Percentiles rank a stretch among this genome's conserved stretches.
Evolutionary conservation across 2,888 invertebrate genomes (phyloP).

Genomic region (Nebria brevicollis): DNA sequence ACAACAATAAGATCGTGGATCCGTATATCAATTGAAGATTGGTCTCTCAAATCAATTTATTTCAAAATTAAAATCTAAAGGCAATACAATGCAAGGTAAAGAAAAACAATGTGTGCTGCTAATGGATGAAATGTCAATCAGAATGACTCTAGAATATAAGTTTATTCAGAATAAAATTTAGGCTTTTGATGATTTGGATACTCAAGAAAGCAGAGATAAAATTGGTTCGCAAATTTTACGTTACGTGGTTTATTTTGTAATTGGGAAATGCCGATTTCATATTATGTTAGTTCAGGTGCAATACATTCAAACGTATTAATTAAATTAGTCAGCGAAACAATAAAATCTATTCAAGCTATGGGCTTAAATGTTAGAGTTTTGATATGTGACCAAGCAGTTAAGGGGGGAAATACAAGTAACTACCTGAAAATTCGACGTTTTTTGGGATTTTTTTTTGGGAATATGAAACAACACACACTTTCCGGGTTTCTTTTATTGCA

Average conservation of each 20-base stretch:
- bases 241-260: slow-evolving; percentile 47
- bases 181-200: slow-evolving; percentile 48
- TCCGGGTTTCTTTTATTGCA: no score
- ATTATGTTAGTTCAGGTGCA: slow-evolving; percentile 46
- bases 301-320: slow-evolving; percentile 35
- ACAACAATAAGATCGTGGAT: slow-evolving; percentile 52
- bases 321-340: slow-evolving; percentile 32
- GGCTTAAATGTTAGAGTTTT: slow-evolving; percentile 43
- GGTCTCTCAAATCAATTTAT: slow-evolving; percentile 50
- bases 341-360: slow-evolving; percentile 35
- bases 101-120: slow-evolving; percentile 49
- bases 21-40: slow-evolving; percentile 50
- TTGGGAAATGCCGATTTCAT: slow-evolving; percentile 49
- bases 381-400: slow-evolving; percentile 50
- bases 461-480: no score
- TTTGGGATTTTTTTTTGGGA: no score
- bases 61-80: slow-evolving; percentile 50
- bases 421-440: no score
- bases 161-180: slow-evolving; percentile 39
- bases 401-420: no score
- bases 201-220: slow-evolving; percentile 38
- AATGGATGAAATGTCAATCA: slow-evolving; percentile 51
- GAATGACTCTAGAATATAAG: slow-evolving; percentile 48
- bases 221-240: slow-evolving; percentile 47
- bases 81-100: slow-evolving; percentile 50